Conservation (phyloP, 2,113 vertebrate genomes). For the Centropristis striata region DNA sequence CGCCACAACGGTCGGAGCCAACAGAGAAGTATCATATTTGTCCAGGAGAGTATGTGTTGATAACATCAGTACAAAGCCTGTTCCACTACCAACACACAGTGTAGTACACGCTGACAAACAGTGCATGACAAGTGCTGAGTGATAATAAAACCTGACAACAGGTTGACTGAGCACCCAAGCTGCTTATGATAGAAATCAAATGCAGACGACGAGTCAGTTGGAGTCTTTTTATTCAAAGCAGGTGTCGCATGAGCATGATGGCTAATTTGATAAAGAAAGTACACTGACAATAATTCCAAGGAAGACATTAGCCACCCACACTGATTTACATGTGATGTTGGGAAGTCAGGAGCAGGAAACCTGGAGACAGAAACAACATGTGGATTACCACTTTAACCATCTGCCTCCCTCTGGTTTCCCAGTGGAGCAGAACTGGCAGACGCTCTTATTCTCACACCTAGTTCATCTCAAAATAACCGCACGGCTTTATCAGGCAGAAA, state of each 20-base stretch:
- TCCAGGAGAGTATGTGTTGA: slow-evolving; percentile 13
- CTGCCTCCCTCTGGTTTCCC: slow-evolving; percentile 23
- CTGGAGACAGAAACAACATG: slow-evolving; percentile 7
- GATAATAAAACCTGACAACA: neutral
- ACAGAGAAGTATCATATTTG: neutral
- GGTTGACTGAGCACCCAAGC: neutral
- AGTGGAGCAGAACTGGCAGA: slow-evolving; percentile 48
- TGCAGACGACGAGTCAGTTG: neutral
- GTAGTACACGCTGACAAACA: neutral
- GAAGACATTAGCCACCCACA: slow-evolving; percentile 4
- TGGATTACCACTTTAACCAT: slow-evolving; percentile 39
- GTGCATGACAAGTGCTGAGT: slow-evolving; percentile 4
- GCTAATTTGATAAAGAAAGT: slow-evolving; percentile 40
- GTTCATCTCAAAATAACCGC: slow-evolving; percentile 24
- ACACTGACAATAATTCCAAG: slow-evolving; percentile 13
- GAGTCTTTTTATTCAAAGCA: slow-evolving; percentile 27
- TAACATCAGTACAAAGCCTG: slow-evolving; percentile 47
- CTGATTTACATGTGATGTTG: slow-evolving; percentile 9
- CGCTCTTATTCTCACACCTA: slow-evolving; percentile 28
- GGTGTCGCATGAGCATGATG: slow-evolving; percentile 1
- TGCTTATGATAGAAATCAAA: neutral
- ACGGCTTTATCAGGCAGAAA: slow-evolving; percentile 18
- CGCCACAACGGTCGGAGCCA: neutral
- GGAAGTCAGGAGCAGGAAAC: neutral
- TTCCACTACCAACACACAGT: slow-evolving; percentile 20